Percentiles rank a stretch among this genome's conserved stretches.
These are phyloP conservation scores for Rhipidura dahli DNA, from an alignment of 2,113 vertebrate species.

Conservation along the genomic window DNA sequence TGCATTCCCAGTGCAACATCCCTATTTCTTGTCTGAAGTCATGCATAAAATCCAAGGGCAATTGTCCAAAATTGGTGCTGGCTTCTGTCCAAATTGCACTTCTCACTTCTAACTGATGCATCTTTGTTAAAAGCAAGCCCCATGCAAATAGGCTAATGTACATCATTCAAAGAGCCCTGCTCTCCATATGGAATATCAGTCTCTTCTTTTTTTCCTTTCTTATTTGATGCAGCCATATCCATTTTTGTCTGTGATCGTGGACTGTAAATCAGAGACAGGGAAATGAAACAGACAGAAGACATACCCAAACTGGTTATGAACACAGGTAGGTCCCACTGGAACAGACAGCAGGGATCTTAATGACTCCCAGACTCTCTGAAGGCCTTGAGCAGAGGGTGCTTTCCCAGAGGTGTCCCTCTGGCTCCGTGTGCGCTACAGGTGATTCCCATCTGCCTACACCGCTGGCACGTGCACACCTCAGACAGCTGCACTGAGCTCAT, in stretches of 20 bases:
- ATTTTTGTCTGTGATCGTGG: fast-evolving
- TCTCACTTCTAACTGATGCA: not conserved
- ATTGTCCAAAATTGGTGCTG: not conserved
- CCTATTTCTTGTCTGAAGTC: not conserved
- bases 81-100: not conserved
- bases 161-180: not conserved
- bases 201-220: not conserved
- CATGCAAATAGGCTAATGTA: not conserved
- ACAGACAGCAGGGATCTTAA: not conserved
- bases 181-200: not conserved
- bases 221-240: not conserved
- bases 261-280: not conserved
- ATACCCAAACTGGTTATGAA: not conserved
- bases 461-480: not conserved
- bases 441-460: not conserved
- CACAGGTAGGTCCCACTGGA: not conserved
- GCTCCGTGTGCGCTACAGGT: not conserved
- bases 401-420: not conserved
- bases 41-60: not conserved
- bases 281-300: not conserved
- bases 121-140: not conserved
- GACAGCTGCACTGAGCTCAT: not conserved
- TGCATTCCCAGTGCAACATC: not conserved
- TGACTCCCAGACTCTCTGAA: not conserved
- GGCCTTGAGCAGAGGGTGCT: not conserved